Evolutionary conservation across 2,888 invertebrate genomes (phyloP).

Genomic region (Phalangium opilio): DNA sequence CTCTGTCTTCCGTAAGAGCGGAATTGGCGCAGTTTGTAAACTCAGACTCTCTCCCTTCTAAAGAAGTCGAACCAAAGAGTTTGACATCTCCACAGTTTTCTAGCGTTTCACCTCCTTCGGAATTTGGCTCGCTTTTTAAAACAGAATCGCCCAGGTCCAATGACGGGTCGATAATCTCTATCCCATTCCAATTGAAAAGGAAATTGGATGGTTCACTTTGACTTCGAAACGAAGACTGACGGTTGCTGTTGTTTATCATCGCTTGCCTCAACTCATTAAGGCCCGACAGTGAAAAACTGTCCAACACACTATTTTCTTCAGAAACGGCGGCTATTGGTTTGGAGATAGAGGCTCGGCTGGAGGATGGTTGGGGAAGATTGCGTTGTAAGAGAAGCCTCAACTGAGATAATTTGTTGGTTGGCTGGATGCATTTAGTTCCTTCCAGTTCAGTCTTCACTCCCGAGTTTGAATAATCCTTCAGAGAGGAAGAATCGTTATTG

Average conservation of each 20-base stretch:
- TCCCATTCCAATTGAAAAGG: background rate
- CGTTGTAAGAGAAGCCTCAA: constrained; percentile 52
- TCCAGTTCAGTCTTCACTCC: background rate
- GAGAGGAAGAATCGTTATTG: background rate
- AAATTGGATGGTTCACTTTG: background rate
- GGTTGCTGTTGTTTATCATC: background rate
- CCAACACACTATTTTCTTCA: background rate
- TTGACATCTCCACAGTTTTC: background rate
- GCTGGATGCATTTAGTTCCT: background rate
- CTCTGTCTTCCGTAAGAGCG: too few relatives aligned
- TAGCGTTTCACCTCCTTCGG: background rate
- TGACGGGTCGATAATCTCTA: background rate
- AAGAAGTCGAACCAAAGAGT: background rate
- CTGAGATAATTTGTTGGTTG: constrained; percentile 45
- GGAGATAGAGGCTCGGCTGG: background rate
- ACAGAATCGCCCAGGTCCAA: background rate
- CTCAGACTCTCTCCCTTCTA: background rate
- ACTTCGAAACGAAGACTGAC: too few relatives aligned
- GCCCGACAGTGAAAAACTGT: background rate
- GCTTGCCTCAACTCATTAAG: background rate
- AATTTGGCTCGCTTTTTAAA: background rate
- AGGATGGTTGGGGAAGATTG: constrained; percentile 36
- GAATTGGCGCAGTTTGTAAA: background rate
- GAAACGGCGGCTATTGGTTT: background rate
- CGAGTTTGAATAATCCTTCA: background rate